Base-by-base conservation (phyloP, 2,113 vertebrate species). In the Macquaria australasica region DNA sequence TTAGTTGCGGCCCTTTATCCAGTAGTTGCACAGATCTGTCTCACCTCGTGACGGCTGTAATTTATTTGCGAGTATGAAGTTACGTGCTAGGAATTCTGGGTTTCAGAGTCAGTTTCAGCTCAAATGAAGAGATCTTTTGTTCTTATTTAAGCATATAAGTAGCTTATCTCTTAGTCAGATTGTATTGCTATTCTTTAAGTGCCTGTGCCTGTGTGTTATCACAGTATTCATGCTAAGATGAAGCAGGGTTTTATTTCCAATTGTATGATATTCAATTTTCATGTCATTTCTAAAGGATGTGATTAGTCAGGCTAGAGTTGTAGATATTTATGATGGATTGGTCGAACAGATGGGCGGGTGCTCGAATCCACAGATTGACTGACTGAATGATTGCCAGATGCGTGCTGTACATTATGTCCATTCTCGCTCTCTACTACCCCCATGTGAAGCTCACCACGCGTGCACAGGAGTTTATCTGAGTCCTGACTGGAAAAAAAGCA, bases 401-500 rank as follows among this genome's bases (percentile, higher is more conserved):
- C 15, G 8, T 8, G 1, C 31, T 25, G n/a, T 15, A 9, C 55
- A 23, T 25, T 50, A 3, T 2, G 11, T 72, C 39, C 28, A 8
- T 16, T 3, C 34, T 34, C 34, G 11, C 41, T 62, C 45, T 58
- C 4, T 23, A 8, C 31, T 23, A n/a, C 8, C 43, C 34, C 15
- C 8, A 20, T 37, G 62, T 2, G 4, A 86, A 34, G 37, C 78
- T 66, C 56, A 16, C 8, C 28, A 0, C 41, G 60, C 0, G 37
- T 55, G 43, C 28, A 34, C 83, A 21, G 72, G 56, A 86, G 56
- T 76, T 39, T 20, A 14, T 31, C 18, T 5, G 23, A 68, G 58
- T 39, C 45, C 56, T 48, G n/a, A 56, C 37, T 58, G 12, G 34
- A 34, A 34, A 74, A 67, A 70, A 77, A 77, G 0, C 37, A 20